Base-by-base conservation (phyloP, 2,888 invertebrate genomes). In the Disparrhopalites patrizii region DNA sequence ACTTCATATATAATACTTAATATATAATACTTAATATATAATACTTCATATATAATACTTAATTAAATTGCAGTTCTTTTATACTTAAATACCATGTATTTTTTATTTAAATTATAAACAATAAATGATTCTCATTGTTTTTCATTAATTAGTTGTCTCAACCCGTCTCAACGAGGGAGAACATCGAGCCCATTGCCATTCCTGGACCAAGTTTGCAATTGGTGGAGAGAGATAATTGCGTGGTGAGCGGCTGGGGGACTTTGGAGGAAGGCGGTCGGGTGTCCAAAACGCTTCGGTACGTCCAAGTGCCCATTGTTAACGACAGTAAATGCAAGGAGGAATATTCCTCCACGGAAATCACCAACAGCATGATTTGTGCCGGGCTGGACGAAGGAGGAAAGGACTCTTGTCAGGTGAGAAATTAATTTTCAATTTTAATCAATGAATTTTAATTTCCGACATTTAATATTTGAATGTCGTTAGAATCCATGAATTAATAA, bases 391-490 rank as follows among this genome's bases (percentile, higher is more conserved):
- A 56, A 18, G 64, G 64, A 3, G 73, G 71, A 27, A 68, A 68
- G 20, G 73, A 71, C 31, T 71, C 71, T 25, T 73, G 73, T 23
- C 73, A 73, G 69, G 73, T 70, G 47, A 55, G n/a, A n/a, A n/a
- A n/a, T n/a, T n/a, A n/a, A n/a, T n/a, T n/a, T n/a, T n/a, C n/a
- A n/a, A n/a, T n/a, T n/a, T n/a, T n/a, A n/a, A n/a, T n/a, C 27
- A 25, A 10, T 55, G 55, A 18, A 13, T 36, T 33, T 31, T n/a
- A 23, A 36, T 36, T 36, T 10, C 36, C 36, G 7, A 7, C 15
- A 10, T 36, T 7, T 36, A 15, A 10, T 15, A 36, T 36, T 15
- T 10, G 7, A 36, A 10, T 36, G 36, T 36, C 15, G 18, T 10
- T 15, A 47, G 7, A 47, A 47, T n/a, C 5, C 18, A 47, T 15